Base-by-base conservation (phyloP, 2,888 invertebrate genomes). In the Laspeyria flexula region DNA sequence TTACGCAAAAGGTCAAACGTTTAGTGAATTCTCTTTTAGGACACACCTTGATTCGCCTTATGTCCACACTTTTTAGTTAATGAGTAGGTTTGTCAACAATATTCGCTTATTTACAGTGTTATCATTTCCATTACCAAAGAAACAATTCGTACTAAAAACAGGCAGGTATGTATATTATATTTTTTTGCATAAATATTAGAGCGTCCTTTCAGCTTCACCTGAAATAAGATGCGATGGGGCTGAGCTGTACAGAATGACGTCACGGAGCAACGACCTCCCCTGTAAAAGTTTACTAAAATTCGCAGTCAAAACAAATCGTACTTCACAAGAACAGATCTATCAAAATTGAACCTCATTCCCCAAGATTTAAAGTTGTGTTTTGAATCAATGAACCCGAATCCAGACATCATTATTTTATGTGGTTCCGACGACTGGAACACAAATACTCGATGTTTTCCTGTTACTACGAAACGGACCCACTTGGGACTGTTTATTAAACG, bases 271-370 rank as follows among this genome's bases (percentile, higher is more conserved):
- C 70, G 86, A 86, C 81, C 89, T 73, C 73, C 44, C 43, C 59
- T 79, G 75, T 81, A 83, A 87, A 88, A 85, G 79, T 83, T 80
- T 74, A 75, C 73, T 75, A 71, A 84, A 81, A 83, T 87, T 88
- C 78, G 85, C 90, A 86, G 83, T 81, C 88, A 88, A 86, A 89
- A 87, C 86, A 88, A 85, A 56, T 50, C 46, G 34, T 43, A 81
- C 77, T 64, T 44, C 33, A 33, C 37, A 27, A 54, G 31, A 46
- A 35, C 44, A 30, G 50, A 23, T 38, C 27, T 30, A 55, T 60
- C 31, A 70, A 51, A 75, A 78, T 66, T 15, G 38, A 55, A 71
- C 71, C 63, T 34, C 51, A 70, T 51, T 25, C 11, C 6, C 7
- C 11, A 29, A 31, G 41, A 44, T 39, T 55, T 66, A 73, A 51